These are phyloP conservation scores for Fundulus diaphanus DNA, from an alignment of 2,797 vertebrate species.

Conservation along the genomic window DNA sequence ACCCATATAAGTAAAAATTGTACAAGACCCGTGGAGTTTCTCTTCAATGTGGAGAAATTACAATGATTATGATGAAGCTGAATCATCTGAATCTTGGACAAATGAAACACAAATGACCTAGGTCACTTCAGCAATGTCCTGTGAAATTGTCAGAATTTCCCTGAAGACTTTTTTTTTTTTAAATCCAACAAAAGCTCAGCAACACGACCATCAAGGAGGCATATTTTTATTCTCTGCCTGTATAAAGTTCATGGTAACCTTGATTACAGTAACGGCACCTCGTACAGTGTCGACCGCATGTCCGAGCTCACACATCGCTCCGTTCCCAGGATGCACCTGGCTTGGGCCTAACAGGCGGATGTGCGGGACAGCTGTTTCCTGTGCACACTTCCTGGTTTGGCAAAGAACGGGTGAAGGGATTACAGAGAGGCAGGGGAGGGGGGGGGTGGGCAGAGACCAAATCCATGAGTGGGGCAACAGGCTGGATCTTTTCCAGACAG, in stretches of 20 bases:
- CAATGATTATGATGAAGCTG: neutral
- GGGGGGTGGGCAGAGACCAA: neutral
- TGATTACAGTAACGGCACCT: constrained; percentile 57
- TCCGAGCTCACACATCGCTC: constrained; percentile 65
- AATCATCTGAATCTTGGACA: neutral
- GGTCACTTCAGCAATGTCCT: neutral
- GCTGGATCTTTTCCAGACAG: constrained; percentile 73
- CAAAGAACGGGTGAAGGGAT: constrained; percentile 12
- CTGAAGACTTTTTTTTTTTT: neutral
- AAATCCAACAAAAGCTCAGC: neutral
- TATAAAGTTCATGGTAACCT: constrained; percentile 52
- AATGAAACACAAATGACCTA: constrained; percentile 1
- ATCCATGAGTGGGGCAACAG: constrained; percentile 1
- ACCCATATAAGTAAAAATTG: neutral
- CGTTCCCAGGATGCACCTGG: constrained; percentile 89
- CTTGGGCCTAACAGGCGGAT: constrained; percentile 68
- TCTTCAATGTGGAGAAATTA: neutral
- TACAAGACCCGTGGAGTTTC: neutral
- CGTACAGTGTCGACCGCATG: constrained; percentile 51
- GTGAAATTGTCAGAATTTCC: neutral
- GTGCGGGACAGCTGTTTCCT: constrained; percentile 85
- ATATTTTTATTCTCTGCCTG: constrained; percentile 22
- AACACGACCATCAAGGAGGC: neutral
- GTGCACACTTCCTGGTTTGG: constrained; percentile 80
- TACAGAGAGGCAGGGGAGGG: neutral